Base-by-base conservation (phyloP, 1,140 invertebrate species). In the Pollicipes pollicipes region DNA sequence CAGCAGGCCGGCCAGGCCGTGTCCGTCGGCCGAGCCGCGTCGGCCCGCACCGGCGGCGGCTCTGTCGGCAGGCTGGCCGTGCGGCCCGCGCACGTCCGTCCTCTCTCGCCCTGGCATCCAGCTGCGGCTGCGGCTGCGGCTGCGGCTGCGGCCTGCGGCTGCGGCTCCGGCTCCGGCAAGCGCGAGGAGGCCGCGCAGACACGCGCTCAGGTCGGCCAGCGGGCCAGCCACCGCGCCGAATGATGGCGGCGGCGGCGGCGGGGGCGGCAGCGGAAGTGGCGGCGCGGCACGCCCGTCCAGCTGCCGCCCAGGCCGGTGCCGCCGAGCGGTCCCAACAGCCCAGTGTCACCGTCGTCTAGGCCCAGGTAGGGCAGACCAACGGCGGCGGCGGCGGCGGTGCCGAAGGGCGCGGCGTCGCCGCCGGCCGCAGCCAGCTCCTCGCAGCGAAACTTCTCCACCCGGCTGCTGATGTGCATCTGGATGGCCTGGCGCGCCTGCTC, bases 401-500 rank as follows among this genome's bases (percentile, higher is more conserved):
- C 45, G 45, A 17, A 58, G 6, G 13, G 13, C 17, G 6, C 21
- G 45, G 6, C 2, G 45, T 21, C 17, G 35, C 45, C 45, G 45
- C 45, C 10, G 35, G 35, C 45, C 45, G 17, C 64, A 21, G 28
- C 27, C 2, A 10, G 10, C 8, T 21, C 64, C 64, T 66, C 64
- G 64, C 27, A 16, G 3, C 64, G 16, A n/a, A 66, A 66, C 64
- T 66, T 66, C n/a, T 66, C 64, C 24, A 66, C 64, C 3, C 97
- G 85, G 76, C 95, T 85, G 8, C 93, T 95, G 78, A 99, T 99
- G 82, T 99, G 97, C 35, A 93, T 91, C 80, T 98, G 95, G 75
- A 99, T 99, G 81, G 98, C 95, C 73, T 90, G 88, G 72, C 90
- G 86, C 0, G 97, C 97, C 10, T 90, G 88, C 76, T 99, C 93